Evolutionary conservation across 2,888 invertebrate species (phyloP).

Genomic region (Sepioteuthis lessoniana): DNA sequence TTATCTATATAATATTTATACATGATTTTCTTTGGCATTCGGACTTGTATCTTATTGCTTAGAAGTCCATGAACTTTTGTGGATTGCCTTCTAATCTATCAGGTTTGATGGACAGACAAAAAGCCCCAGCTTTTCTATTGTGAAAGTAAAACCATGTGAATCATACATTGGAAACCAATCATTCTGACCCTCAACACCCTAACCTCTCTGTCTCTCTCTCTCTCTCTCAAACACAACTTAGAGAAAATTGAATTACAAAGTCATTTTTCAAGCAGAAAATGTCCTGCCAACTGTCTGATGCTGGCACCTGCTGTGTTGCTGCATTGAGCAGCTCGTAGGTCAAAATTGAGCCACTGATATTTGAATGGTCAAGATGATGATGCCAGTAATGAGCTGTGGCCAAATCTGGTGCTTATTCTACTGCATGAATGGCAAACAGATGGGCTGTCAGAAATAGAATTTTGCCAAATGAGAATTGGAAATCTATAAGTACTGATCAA

Average conservation of each 20-base stretch:
- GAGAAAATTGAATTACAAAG: neutral
- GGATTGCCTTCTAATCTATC: neutral
- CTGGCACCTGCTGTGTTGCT: neutral
- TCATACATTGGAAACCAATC: neutral
- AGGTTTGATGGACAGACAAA: neutral
- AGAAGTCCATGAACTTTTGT: neutral
- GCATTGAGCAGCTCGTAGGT: neutral
- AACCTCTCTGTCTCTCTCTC: too few relatives aligned
- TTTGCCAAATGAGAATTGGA: conserved; percentile 10
- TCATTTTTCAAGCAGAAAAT: conserved; percentile 4
- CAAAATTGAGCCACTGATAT: neutral
- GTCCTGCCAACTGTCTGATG: neutral
- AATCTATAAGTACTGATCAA: neutral
- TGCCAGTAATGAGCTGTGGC: neutral
- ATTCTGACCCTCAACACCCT: neutral
- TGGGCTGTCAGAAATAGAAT: neutral
- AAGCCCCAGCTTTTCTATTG: neutral
- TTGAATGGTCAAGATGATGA: neutral
- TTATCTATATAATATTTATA: too few relatives aligned
- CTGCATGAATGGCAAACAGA: neutral
- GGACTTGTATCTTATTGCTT: too few relatives aligned
- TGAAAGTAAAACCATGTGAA: neutral
- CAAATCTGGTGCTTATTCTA: neutral
- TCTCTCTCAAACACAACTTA: too few relatives aligned
- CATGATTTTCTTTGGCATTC: too few relatives aligned